These are phyloP conservation scores for Hyppa rectilinea DNA, from an alignment of 2,888 invertebrate species.

Conservation along the genomic window DNA sequence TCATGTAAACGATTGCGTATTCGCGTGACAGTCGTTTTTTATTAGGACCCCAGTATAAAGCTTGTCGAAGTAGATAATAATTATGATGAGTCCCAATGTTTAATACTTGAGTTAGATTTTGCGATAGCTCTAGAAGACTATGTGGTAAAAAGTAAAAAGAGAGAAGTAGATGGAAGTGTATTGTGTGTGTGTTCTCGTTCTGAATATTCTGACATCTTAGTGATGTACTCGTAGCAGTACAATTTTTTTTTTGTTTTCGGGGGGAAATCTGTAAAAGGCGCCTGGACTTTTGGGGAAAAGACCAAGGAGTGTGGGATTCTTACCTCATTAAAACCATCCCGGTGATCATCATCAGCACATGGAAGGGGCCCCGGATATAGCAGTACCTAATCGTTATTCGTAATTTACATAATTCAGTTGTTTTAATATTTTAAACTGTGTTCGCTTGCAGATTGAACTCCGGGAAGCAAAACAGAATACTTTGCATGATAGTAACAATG, in stretches of 20 bases:
- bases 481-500: background rate
- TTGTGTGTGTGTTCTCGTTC: background rate
- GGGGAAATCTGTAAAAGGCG: too few relatives aligned
- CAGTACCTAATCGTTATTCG: background rate
- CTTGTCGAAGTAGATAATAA: background rate
- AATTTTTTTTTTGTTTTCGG: too few relatives aligned
- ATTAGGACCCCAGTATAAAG: background rate
- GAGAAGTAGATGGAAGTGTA: background rate
- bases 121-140: background rate
- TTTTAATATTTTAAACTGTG: background rate
- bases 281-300: too few relatives aligned
- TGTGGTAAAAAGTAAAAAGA: background rate
- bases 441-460: slow-evolving; percentile 5
- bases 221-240: background rate
- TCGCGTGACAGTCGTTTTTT: background rate
- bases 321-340: too few relatives aligned
- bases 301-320: too few relatives aligned
- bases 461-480: background rate
- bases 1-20: background rate
- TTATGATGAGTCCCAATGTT: background rate
- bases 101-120: background rate
- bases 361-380: too few relatives aligned
- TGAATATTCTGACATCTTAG: background rate
- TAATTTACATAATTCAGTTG: background rate
- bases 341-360: too few relatives aligned